Evolutionary conservation across 2,797 vertebrate species (phyloP).

Genomic region (Notamacropus eugenii): DNA sequence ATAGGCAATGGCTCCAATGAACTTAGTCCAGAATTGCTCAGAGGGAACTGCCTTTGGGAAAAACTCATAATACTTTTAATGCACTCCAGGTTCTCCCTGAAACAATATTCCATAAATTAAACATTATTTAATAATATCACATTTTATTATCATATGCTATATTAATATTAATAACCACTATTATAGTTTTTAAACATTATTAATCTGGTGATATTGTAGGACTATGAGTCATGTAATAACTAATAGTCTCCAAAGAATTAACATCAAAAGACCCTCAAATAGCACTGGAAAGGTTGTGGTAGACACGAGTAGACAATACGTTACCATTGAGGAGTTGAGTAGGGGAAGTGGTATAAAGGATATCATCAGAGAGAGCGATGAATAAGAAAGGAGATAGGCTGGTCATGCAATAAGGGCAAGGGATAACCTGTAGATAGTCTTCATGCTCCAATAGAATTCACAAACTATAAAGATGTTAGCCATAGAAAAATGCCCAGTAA

Average conservation of each 20-base stretch:
- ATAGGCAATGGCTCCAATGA: not conserved
- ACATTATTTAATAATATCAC: not conserved
- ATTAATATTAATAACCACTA: not conserved
- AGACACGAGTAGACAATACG: not conserved
- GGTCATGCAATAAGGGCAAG: not conserved
- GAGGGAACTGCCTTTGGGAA: not conserved
- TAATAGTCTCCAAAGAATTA: not conserved
- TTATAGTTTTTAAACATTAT: not conserved
- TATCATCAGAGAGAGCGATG: not conserved
- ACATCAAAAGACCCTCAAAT: not conserved
- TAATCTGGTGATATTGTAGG: not conserved
- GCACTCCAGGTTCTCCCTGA: not conserved
- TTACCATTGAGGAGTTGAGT: not conserved
- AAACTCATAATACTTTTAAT: not conserved
- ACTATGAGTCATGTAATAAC: not conserved
- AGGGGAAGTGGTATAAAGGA: too few relatives aligned
- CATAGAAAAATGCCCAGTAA: not conserved
- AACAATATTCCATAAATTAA: not conserved
- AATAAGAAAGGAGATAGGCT: not conserved
- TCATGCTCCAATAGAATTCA: not conserved
- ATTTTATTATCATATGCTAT: not conserved
- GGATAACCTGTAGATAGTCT: not conserved
- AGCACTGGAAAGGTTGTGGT: not conserved
- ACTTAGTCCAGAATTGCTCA: not conserved
- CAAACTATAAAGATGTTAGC: not conserved